Base-by-base conservation (phyloP, 2,797 vertebrate species). In the Artibeus jamaicensis region DNA sequence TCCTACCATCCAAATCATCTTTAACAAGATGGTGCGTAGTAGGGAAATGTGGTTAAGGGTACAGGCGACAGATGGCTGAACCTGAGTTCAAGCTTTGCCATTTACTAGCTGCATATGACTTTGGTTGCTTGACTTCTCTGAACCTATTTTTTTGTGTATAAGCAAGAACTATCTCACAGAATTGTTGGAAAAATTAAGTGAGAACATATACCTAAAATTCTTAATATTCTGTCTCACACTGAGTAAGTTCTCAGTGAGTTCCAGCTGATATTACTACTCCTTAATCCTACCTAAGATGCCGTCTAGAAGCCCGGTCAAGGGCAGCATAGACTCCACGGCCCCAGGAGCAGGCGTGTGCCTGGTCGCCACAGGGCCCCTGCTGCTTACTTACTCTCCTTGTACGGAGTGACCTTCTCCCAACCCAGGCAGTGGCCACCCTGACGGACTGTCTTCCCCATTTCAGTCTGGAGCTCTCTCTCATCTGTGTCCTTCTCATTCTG, bases 401-500 rank as follows among this genome's bases (percentile, higher is more conserved):
- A 44, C 39, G 24, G 34, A 34, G 32, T 5, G 57, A 62, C 29
- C 10, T 3, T 14, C 34, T 82, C 57, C 44, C 18, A 21, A 1
- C 11, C 16, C 2, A 3, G 73, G 34, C 1, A 0, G 5, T 12
- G 2, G 46, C 34, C 42, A 9, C 10, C n/a, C 0, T 5, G 6
- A 42, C 14, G 16, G 39, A 1, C 16, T 0, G 0, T 15, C 26
- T 59, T 57, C 42, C 76, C 67, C 34, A 0, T 2, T 9, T 9
- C 48, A 7, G 0, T 55, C 81, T 39, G 2, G 37, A 68, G 1
- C n/a, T 26, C 55, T 44, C 70, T 81, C 39, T 95, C 53, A 92
- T 19, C 48, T 6, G 5, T 37, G 21, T 62, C n/a, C 59, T 92
- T 79, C 55, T 93, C 50, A 92, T 39, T 96, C 68, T 97, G 2